Evolutionary conservation across 2,888 invertebrate species (phyloP).

Genomic region (Eupithecia abbreviata): DNA sequence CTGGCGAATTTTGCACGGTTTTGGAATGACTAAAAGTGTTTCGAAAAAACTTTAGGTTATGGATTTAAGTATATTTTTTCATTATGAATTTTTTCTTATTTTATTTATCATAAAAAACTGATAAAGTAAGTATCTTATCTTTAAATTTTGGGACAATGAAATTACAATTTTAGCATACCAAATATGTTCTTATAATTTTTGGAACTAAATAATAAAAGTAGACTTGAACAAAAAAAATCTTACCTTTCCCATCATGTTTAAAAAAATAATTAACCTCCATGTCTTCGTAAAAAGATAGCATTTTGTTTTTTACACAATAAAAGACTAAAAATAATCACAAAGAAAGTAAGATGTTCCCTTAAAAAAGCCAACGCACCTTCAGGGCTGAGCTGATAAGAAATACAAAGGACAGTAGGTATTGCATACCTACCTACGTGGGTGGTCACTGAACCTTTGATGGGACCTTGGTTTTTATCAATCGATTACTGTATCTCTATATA

Average conservation of each 20-base stretch:
- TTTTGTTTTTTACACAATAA: background rate
- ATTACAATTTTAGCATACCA: too few species aligned
- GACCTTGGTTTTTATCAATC: conserved; percentile 54
- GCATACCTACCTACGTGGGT: conserved; percentile 39
- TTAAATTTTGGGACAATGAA: background rate
- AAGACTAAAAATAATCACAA: conserved; percentile 11
- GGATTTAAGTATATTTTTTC: background rate
- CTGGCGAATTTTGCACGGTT: background rate
- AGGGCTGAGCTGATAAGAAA: conserved; percentile 68
- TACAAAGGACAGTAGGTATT: conserved; percentile 59
- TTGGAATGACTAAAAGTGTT: background rate
- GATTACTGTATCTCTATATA: background rate
- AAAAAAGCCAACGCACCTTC: conserved; percentile 74
- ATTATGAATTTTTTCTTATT: background rate
- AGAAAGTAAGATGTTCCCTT: conserved; percentile 49
- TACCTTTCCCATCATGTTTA: background rate
- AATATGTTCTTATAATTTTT: background rate
- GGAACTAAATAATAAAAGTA: background rate
- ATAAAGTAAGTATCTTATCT: background rate
- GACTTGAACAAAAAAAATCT: background rate
- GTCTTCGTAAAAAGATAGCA: background rate
- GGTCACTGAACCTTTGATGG: conserved; percentile 43
- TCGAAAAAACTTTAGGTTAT: background rate
- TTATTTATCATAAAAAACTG: too few species aligned
- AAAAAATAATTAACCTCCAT: background rate